Conservation (phyloP, 2,888 invertebrate genomes). For the Catocala sponsa region DNA sequence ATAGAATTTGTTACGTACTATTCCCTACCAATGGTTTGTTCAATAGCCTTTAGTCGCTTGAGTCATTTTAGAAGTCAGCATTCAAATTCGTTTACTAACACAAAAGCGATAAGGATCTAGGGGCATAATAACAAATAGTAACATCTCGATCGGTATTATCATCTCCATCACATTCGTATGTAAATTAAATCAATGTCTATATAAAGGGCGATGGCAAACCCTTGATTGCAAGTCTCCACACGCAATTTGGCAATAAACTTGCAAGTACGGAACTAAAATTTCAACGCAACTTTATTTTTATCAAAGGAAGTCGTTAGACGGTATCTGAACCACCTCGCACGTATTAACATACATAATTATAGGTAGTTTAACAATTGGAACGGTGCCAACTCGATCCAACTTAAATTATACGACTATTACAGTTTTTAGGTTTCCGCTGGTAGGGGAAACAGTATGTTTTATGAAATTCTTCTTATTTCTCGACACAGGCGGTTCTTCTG, state of each 20-base stretch:
- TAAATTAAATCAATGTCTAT: conserved; percentile 86
- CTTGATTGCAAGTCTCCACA: conserved; percentile 77
- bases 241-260: conserved; percentile 86
- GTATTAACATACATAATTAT: conserved; percentile 87
- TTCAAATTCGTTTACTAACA: conserved; percentile 3
- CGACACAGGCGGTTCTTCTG: conserved; percentile 59
- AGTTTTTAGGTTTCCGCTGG: conserved; percentile 78
- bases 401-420: conserved; percentile 78
- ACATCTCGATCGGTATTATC: conserved; percentile 66
- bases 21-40: too few species aligned
- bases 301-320: conserved; percentile 87
- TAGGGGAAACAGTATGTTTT: conserved; percentile 74
- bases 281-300: conserved; percentile 88
- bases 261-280: conserved; percentile 86
- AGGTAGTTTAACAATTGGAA: conserved; percentile 84
- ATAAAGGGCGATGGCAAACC: conserved; percentile 80
- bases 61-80: too few species aligned
- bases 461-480: conserved; percentile 64
- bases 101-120: conserved; percentile 25
- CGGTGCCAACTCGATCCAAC: conserved; percentile 77
- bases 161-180: conserved; percentile 73
- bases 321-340: conserved; percentile 84
- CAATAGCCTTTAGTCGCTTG: too few species aligned
- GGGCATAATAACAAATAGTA: conserved; percentile 49
- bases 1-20: too few species aligned